Percentiles rank a stretch among this genome's conserved stretches.
Conservation (phyloP, 2,797 vertebrate genomes). For the Echeneis naucrates region DNA sequence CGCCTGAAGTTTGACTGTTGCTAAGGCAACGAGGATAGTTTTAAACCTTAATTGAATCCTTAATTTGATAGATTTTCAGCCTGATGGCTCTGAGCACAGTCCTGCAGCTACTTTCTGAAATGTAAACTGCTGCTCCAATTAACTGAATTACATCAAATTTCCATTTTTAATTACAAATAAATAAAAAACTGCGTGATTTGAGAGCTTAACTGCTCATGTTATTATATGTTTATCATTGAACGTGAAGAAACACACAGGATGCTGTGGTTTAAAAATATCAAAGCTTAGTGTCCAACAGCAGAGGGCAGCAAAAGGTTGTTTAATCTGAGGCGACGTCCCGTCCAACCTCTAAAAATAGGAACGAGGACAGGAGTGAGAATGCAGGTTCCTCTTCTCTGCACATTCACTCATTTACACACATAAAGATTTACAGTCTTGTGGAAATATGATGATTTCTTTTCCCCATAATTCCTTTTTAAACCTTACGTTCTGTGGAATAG, state of each 20-base stretch:
- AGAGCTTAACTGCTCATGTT: background rate
- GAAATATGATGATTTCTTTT: slow-evolving; percentile 2
- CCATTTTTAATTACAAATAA: too few species aligned
- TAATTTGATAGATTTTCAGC: background rate
- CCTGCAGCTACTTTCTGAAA: slow-evolving; percentile 1
- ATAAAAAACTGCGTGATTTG: background rate
- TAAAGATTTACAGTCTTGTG: slow-evolving; percentile 22
- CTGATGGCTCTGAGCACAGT: background rate
- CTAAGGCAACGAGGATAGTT: background rate
- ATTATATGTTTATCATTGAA: background rate
- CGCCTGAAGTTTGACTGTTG: background rate
- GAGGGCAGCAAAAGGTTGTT: slow-evolving; percentile 77
- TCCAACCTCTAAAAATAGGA: slow-evolving; percentile 71
- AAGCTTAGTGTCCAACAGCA: slow-evolving; percentile 51
- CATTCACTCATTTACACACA: slow-evolving; percentile 19
- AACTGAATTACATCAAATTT: slow-evolving; percentile 26
- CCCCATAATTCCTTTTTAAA: background rate
- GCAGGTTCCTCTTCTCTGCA: slow-evolving; percentile 47
- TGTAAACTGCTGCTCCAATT: slow-evolving; percentile 30
- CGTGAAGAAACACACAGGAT: background rate
- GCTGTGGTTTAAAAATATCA: too few species aligned
- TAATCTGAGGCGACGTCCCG: slow-evolving; percentile 61
- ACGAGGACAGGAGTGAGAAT: slow-evolving; percentile 46
- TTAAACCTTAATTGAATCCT: slow-evolving; percentile 1
- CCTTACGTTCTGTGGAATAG: background rate